Evolutionary conservation across 2,888 invertebrate species (phyloP).

Genomic region (Drosophila dives): DNA sequence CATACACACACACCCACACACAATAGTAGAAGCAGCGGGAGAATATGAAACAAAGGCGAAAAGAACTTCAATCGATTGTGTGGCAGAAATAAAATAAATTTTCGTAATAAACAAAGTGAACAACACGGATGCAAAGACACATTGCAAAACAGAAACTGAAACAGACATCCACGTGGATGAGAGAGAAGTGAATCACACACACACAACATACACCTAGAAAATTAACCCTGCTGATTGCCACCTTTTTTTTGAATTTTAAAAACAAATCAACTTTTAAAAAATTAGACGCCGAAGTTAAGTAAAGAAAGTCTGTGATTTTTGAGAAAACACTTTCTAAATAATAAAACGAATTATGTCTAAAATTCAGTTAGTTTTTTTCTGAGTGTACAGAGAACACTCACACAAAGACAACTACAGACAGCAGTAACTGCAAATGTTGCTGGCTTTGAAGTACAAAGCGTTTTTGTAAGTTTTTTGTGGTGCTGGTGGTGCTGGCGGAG

Average conservation of each 20-base stretch:
- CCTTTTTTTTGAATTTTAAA: too few relatives aligned
- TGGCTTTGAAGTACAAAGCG: conserved; percentile 77
- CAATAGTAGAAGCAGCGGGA: conserved; percentile 39
- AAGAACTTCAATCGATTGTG: conserved; percentile 71
- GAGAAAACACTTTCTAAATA: neutral
- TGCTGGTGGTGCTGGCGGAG: conserved; percentile 41
- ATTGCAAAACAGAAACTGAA: conserved; percentile 23
- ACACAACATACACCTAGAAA: neutral
- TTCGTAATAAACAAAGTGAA: conserved; percentile 53
- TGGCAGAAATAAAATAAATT: conserved; percentile 65
- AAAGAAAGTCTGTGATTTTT: neutral
- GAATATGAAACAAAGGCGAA: conserved; percentile 31
- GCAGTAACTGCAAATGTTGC: conserved; percentile 50
- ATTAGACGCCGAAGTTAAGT: neutral
- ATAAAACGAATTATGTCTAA: neutral
- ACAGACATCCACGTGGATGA: conserved; percentile 7
- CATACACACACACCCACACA: conserved; percentile 3
- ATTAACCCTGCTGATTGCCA: neutral
- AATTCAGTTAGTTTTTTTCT: neutral
- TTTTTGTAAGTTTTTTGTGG: conserved; percentile 35
- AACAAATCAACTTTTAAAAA: neutral
- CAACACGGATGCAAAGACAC: conserved; percentile 54
- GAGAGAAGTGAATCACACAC: neutral
- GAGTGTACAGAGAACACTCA: neutral
- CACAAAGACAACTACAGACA: conserved; percentile 40